Base-by-base conservation (phyloP, 2,113 vertebrate species). In the Neodontobutis hainanensis region DNA sequence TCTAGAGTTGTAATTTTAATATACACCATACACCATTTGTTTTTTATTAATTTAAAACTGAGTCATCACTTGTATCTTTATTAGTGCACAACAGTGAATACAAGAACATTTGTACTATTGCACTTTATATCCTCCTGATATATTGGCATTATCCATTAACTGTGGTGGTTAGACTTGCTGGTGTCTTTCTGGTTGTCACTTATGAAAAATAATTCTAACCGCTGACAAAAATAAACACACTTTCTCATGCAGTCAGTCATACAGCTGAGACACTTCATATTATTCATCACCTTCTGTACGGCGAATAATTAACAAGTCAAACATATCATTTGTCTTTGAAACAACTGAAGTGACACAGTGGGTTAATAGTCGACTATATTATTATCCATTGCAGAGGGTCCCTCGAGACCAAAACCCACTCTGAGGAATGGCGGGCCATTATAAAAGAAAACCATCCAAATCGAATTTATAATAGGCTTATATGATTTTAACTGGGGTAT, bases 201-300 rank as follows among this genome's bases (percentile, higher is more conserved):
- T 34, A 57, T 64, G 65, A 82, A 73, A 64, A 80, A 84, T 67
- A 77, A 72, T 58, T 67, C 34, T 0, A 57, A 69, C 60, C 11
- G n/a, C 74, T 44, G 44, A 75, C 73, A 75, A 76, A 78, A 81
- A 78, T 75, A 78, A 85, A 79, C 83, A 65, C 4, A 55, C 82
- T 78, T 84, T 80, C 73, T 85, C 79, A 71, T 53, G 59, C 74
- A 81, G 75, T 85, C 82, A 85, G 78, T 86, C 85, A 87, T 47
- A 56, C 72, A 77, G 66, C 62, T 68, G 57, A 78, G 70, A 71
- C 66, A 53, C 50, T 77, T 73, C 70, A 72, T 81, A 86, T 85
- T 72, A 84, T 85, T 84, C 67, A 81, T 77, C 77, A 77, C 15
- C 51, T 55, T 35, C 44, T 44, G 67, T 49, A 45, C 47, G 19